phyloP scores from a whole-genome alignment of 2,113 vertebrate genomes.

The Erythrocercus mccallii region DNA sequence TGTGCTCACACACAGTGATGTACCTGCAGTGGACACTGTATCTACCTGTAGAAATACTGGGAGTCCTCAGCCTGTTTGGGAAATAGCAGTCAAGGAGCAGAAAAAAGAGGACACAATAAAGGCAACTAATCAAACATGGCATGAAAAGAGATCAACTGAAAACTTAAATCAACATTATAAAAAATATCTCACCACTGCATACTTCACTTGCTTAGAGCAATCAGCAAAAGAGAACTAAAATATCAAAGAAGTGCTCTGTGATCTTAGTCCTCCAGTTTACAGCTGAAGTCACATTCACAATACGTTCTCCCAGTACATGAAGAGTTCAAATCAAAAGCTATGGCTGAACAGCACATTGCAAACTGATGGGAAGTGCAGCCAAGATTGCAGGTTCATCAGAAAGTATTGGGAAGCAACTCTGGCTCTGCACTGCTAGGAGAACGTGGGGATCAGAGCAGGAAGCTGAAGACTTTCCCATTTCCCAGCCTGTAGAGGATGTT shows the following conservation, averaged over 20 bases:
- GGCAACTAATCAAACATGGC: neutral
- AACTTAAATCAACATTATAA: neutral
- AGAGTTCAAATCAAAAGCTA: neutral
- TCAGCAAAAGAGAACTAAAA: neutral
- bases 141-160: neutral
- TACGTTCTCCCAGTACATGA: neutral
- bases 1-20: neutral
- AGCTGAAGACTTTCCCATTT: neutral
- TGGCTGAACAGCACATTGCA: neutral
- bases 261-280: neutral
- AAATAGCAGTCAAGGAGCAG: neutral
- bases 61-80: neutral
- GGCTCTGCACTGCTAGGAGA: neutral
- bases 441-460: neutral
- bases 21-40: neutral
- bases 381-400: neutral
- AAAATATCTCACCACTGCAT: neutral
- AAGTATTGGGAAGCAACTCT: neutral
- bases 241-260: neutral
- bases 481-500: neutral
- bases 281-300: neutral
- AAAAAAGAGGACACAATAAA: neutral
- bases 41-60: neutral
- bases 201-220: neutral
- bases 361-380: neutral